phyloP scores from a whole-genome alignment of 2,113 vertebrate genomes.

The Rhabdomys dilectus region DNA sequence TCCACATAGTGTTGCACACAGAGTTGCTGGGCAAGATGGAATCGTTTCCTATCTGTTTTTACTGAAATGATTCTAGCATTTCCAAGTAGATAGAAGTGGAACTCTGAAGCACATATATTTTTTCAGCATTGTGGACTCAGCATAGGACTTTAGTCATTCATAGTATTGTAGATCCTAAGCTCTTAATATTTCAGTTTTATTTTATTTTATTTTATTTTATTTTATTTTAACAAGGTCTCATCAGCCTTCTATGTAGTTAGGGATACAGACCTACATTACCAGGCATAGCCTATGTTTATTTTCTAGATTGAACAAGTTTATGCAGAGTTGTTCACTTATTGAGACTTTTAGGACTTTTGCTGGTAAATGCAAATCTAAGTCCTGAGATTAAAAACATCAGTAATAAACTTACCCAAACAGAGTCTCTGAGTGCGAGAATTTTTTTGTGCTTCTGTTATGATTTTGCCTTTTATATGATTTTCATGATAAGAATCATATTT shows the following conservation, averaged over 20 bases:
- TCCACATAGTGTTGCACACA: not conserved
- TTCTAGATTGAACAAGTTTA: not conserved
- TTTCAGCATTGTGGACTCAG: not conserved
- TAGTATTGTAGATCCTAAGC: not conserved
- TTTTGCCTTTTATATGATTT: not conserved
- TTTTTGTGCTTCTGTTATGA: not conserved
- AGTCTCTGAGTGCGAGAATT: not conserved
- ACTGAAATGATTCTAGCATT: not conserved
- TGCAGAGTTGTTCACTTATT: not conserved
- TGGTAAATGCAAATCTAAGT: not conserved
- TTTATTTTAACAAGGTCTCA: not conserved
- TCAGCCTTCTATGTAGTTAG: not conserved
- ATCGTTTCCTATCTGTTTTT: not conserved
- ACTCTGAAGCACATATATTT: not conserved
- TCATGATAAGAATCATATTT: not conserved
- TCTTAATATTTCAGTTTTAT: not conserved
- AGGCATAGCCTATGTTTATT: not conserved
- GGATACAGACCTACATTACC: not conserved
- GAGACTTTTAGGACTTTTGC: not conserved
- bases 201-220: not conserved
- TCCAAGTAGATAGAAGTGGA: not conserved
- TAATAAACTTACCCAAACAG: not conserved
- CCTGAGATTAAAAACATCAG: not conserved
- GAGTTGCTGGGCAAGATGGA: constrained; percentile 13
- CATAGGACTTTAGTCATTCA: not conserved